These are phyloP conservation scores for Leptopilina syphax DNA, from an alignment of 2,888 invertebrate genomes.

Conservation along the genomic window DNA sequence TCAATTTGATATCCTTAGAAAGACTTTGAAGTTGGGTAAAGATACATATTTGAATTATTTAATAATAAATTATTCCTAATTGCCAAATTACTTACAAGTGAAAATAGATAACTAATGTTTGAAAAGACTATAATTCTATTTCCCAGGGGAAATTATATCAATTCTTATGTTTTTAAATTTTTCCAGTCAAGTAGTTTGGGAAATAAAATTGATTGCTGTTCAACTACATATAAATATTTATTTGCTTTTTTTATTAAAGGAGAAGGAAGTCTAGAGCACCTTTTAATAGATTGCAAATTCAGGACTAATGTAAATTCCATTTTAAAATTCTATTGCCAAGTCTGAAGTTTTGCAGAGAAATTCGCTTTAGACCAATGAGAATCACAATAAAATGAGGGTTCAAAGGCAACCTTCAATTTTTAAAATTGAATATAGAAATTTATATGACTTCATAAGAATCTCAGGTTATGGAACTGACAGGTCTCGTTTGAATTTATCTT, in stretches of 20 bases:
- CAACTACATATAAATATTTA: too few species aligned
- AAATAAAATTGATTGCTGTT: too few species aligned
- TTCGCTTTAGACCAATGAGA: not conserved
- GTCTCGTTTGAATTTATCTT: slow-evolving; percentile 48
- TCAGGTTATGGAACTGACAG: slow-evolving; percentile 52
- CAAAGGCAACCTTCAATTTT: slow-evolving; percentile 36
- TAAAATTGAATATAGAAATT: slow-evolving; percentile 36
- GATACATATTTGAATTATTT: too few species aligned
- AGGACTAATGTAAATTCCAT: not conserved
- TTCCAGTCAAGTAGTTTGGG: too few species aligned
- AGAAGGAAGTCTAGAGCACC: not conserved
- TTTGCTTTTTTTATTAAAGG: not conserved
- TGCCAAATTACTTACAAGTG: too few species aligned
- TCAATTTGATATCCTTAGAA: too few species aligned
- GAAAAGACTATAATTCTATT: too few species aligned
- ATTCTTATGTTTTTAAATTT: too few species aligned
- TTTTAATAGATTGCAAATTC: not conserved
- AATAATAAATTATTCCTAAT: too few species aligned
- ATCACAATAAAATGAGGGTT: slow-evolving; percentile 4
- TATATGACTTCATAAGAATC: slow-evolving; percentile 34
- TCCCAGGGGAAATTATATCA: too few species aligned
- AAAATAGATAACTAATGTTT: too few species aligned
- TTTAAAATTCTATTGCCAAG: slow-evolving; percentile 17
- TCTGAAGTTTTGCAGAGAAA: not conserved
- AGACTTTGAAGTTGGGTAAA: too few species aligned